These are phyloP conservation scores for Bradypodion ventrale DNA, from an alignment of 2,797 vertebrate species.

Conservation along the genomic window DNA sequence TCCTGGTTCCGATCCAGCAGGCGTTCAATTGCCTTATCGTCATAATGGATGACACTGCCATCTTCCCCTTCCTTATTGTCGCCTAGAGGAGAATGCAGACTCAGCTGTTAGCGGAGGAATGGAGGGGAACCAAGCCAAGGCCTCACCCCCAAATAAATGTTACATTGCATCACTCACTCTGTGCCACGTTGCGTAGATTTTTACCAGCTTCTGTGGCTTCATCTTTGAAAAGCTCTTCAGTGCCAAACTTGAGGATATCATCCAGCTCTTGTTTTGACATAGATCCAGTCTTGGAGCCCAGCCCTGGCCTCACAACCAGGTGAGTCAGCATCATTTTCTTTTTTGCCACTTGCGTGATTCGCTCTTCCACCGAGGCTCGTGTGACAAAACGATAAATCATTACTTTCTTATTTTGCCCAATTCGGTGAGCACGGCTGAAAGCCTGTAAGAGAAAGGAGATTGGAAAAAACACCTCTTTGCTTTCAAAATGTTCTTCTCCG, in stretches of 20 bases:
- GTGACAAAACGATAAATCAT: constrained; percentile 99
- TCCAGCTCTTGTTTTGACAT: constrained; percentile 99
- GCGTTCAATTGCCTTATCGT: constrained; percentile 93
- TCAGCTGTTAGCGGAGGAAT: not conserved
- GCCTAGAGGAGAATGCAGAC: constrained; percentile 69
- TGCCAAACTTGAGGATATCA: constrained; percentile 98
- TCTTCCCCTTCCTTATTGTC: constrained; percentile 96
- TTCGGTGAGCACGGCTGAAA: constrained; percentile 97
- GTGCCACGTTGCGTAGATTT: constrained; percentile 31
- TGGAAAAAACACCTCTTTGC: not conserved
- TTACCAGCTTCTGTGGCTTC: constrained; percentile 87
- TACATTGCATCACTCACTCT: constrained; percentile 7
- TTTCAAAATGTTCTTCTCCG: not conserved
- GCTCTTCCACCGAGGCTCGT: constrained; percentile 96
- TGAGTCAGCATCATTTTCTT: constrained; percentile 99
- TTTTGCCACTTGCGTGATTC: constrained; percentile 98
- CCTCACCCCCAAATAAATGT: not conserved
- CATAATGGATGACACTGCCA: constrained; percentile 97
- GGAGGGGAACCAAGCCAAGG: not conserved
- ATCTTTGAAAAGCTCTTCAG: constrained; percentile 95
- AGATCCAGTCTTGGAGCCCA: constrained; percentile 97
- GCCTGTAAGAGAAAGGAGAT: constrained; percentile 75
- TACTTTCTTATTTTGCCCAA: constrained; percentile 98
- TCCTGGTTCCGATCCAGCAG: constrained; percentile 95
- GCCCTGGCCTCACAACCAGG: constrained; percentile 93